A percentile compares a stretch with the other conserved stretches of the same genome.
Evolutionary conservation across 2,797 vertebrate genomes (phyloP).

Genomic region (Scarus forsteni): DNA sequence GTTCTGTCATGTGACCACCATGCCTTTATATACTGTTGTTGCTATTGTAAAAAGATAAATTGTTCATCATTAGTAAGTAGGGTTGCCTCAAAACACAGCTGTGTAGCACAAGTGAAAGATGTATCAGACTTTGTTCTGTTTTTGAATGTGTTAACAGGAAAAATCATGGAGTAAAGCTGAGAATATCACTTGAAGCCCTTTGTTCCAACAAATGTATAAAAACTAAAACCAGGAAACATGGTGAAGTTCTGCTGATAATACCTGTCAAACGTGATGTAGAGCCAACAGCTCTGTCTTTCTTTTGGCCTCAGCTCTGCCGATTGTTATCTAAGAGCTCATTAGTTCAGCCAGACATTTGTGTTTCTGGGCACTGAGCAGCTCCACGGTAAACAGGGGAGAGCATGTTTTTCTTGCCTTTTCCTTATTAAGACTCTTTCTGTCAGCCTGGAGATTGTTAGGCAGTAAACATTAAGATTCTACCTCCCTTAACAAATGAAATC

Average conservation of each 20-base stretch:
- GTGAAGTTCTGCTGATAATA: slow-evolving; percentile 3
- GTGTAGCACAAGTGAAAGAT: not conserved
- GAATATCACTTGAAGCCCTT: not conserved
- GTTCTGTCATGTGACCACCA: too few species aligned
- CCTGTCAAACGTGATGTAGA: not conserved
- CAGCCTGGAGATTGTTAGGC: slow-evolving; percentile 7
- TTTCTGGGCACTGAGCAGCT: slow-evolving; percentile 9
- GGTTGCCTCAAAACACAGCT: slow-evolving; percentile 2
- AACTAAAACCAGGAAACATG: not conserved
- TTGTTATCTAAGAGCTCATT: slow-evolving; percentile 20
- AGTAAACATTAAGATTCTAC: slow-evolving; percentile 27
- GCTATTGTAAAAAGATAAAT: too few species aligned
- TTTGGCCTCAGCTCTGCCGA: slow-evolving; percentile 6
- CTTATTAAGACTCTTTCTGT: slow-evolving; percentile 7
- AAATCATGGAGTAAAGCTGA: slow-evolving; percentile 1
- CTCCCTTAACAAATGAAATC: slow-evolving; percentile 24
- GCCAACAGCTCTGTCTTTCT: not conserved
- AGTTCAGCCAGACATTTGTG: slow-evolving; percentile 31
- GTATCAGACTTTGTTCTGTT: not conserved
- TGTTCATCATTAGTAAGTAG: not conserved
- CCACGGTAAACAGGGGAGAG: not conserved
- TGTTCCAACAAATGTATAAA: not conserved
- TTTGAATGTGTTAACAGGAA: not conserved
- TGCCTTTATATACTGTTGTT: too few species aligned
- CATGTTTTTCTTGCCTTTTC: slow-evolving; percentile 10